Evolutionary conservation across 2,888 invertebrate genomes (phyloP), one percentile per base, ranked within the genome.

Genomic region (Zelleria hepariella): DNA sequence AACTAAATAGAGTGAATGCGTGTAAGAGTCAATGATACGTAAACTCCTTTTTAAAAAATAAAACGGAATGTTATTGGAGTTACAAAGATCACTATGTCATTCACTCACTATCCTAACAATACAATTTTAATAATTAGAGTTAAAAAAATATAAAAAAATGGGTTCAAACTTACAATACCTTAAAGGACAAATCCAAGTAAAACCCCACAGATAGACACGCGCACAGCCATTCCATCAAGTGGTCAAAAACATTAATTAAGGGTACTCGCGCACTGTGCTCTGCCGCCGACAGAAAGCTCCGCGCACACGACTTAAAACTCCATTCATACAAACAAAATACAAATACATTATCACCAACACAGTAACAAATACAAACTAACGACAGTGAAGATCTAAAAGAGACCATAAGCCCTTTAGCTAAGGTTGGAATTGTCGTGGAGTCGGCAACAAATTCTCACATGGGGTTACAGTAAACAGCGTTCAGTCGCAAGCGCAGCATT

Each of bases 241-340:
- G 71, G 65, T 74, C 72, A 71, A 78, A 78, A 80, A 77, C 83
- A 82, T 82, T 84, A 86, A 87, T 86, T 87, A 86, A 85, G 82
- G 83, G 78, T 86, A 85, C 75, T 78, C 82, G 80, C 73, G 74
- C 75, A 77, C 69, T 70, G 79, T 77, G 74, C 71, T 75, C 74
- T 75, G 85, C 78, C 77, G 74, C 72, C 76, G 74, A 76, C 85
- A 80, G 76, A 87, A 87, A 86, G 85, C 82, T 85, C 80, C 78
- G 79, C 75, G 32, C 1, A 42, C 32, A 75, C 73, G 74, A 82
- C 76, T 83, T 83, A 82, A 83, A 83, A 82, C 80, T 86, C 82
- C 86, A 87, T 87, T 87, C 87, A 86, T 84, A 77, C 74, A 75
- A 78, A 82, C 80, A 82, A 86, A 84, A 80, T 82, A 86, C 84